These are phyloP conservation scores for Chelonus formosanus DNA, from an alignment of 2,888 invertebrate species.

Conservation along the genomic window DNA sequence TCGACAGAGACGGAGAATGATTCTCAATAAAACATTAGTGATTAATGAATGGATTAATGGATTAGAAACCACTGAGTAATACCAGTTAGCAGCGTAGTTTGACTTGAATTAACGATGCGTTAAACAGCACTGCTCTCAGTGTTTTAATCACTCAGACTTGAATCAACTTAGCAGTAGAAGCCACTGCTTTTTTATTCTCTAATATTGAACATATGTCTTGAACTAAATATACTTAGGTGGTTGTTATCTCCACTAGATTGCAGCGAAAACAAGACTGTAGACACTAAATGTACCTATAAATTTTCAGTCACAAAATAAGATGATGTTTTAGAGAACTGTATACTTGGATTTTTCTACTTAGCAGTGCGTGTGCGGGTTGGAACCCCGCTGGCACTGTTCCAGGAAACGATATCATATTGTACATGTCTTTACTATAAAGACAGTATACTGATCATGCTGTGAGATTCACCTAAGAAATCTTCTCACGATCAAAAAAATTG, in stretches of 20 bases:
- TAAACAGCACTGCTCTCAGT: conserved; percentile 17
- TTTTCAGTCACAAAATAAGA: neutral
- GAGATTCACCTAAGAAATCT: conserved; percentile 27
- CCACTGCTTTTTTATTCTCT: neutral
- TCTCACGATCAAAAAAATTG: conserved; percentile 37
- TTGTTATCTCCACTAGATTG: neutral
- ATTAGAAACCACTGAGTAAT: conserved; percentile 56
- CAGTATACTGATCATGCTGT: conserved; percentile 21
- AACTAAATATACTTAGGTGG: neutral
- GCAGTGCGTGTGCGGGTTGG: conserved; percentile 8
- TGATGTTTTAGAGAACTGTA: neutral
- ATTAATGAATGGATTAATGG: conserved; percentile 57
- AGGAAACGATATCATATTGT: conserved; percentile 6
- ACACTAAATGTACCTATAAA: conserved; percentile 5
- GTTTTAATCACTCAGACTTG: neutral
- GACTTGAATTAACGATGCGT: conserved; percentile 26
- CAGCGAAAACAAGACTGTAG: conserved; percentile 3
- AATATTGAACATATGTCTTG: neutral
- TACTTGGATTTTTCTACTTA: neutral
- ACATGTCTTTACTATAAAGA: conserved; percentile 3
- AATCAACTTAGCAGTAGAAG: no score
- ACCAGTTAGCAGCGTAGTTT: conserved; percentile 48
- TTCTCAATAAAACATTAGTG: conserved; percentile 42
- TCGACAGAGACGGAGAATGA: no score
- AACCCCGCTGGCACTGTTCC: conserved; percentile 26